Conservation (phyloP, 2,888 invertebrate species). For the Campopleginae sp. region DNA sequence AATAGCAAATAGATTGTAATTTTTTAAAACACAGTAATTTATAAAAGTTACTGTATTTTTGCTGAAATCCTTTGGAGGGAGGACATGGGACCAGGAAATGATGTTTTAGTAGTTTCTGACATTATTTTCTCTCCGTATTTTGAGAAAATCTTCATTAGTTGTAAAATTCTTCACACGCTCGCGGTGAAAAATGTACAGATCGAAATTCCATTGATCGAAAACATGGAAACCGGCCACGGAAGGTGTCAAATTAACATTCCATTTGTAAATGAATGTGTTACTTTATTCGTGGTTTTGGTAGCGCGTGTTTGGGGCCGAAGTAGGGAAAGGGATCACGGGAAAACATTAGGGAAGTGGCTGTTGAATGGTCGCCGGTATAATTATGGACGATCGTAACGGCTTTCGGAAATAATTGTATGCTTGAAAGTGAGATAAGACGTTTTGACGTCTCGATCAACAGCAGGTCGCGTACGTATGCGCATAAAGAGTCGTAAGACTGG, state of each 20-base stretch:
- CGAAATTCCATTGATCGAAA: not conserved
- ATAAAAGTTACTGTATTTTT: too few species aligned
- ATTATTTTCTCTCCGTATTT: not conserved
- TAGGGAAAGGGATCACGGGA: not conserved
- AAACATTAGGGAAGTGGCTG: conserved; percentile 19
- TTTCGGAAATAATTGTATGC: conserved; percentile 33
- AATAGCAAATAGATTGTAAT: too few species aligned
- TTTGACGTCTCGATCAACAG: conserved; percentile 42
- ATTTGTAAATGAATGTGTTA: not conserved
- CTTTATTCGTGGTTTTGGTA: conserved; percentile 6
- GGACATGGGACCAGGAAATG: too few species aligned
- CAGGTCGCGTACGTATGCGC: conserved; percentile 5
- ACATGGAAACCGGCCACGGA: not conserved
- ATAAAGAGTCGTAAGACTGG: conserved; percentile 16
- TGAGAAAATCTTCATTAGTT: too few species aligned
- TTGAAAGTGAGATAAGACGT: conserved; percentile 17
- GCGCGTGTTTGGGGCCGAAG: not conserved
- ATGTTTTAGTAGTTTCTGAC: too few species aligned
- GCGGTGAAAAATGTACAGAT: not conserved
- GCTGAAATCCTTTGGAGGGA: too few species aligned
- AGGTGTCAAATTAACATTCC: conserved; percentile 36
- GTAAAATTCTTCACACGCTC: conserved; percentile 26
- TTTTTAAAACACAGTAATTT: too few species aligned
- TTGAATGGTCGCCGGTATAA: conserved; percentile 28
- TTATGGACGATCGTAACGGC: conserved; percentile 50